Evolutionary conservation across 2,113 vertebrate species (phyloP), one percentile per base, ranked within the genome.

Genomic region (Rissa tridactyla): DNA sequence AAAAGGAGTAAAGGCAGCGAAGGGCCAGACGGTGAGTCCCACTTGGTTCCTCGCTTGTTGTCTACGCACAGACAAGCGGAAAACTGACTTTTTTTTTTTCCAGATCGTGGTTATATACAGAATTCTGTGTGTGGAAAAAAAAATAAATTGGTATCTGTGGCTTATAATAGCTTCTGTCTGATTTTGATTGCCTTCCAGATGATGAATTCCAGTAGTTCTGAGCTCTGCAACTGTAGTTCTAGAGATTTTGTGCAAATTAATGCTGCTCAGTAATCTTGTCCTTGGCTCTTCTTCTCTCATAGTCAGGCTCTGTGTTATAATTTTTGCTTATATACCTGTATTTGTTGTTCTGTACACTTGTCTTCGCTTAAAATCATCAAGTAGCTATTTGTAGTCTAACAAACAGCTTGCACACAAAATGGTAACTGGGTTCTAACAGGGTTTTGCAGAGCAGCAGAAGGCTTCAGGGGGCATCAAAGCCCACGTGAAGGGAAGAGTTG

Each of bases 1-100:
- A 98, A 98, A 93, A 97, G 98, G 97, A 98, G 98, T 95, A 98
- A 98, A 97, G 98, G 96, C 95, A 98, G 97, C 23, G 98, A 98
- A 79, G 98, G 98, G 89, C 91, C 97, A 32, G 98, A 98, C 15
- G 98, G 98, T 98, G 96, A 98, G 98, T 97, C 57, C 93, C 21
- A 6, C 57, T 34, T 23, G 4, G 8, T 20, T 51, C 66, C 51
- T 27, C 29, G 1, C 68, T 15, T 38, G 51, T 40, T 8, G 2
- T 36, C 68, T 13, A 20, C 7, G 6, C 44, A 7, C 52, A 27
- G 51, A 13, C 5, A 16, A 52, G 70, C 38, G 40, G 60, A 19
- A 71, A 40, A 9, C 34, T 40, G 49, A 4, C 11, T 30, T n/a
- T 25, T 27, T 46, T 12, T 15, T 13, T 40, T n/a, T n/a, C 11